Base-by-base conservation (phyloP, 2,888 invertebrate genomes). In the Venusia cambrica region DNA sequence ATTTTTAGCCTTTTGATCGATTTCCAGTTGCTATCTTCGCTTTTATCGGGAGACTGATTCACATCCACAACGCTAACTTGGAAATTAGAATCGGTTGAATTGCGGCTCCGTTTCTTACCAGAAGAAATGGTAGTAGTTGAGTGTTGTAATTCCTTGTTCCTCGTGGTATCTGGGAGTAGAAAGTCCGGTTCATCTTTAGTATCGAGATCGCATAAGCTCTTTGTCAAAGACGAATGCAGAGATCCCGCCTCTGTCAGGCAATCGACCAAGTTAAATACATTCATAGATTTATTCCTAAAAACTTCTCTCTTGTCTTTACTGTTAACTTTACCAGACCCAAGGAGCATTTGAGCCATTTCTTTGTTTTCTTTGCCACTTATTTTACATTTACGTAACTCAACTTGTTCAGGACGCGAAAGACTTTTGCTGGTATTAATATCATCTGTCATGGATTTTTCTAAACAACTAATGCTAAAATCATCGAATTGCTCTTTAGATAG, bases 1-100 rank as follows among this genome's bases (percentile, higher is more conserved):
- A 88, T 87, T 63, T 88, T 88, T 24, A 88, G 57, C 45, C 85
- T 71, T 59, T 88, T 88, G 11, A 88, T 87, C 1, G 88, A 85
- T 53, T 87, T 88, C 87, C 87, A 87, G 49, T 84, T 72, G 31
- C 79, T 81, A 13, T 87, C 87, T 52, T 87, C 87, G 15, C 76
- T 69, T 60, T 87, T 87, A 39, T 85, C 85, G 1, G 81, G 80
- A 3, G 81, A 84, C 15, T 70, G 54, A 51, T 78, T 76, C 4
- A 71, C 70, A 45, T 81, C 79, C 11, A 79, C 57, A n/a, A 64
- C 51, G 48, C 77, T 81, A 5, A 85, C 73, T 63, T 78, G 77
- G 54, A 87, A 83, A 58, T 72, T 85, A 0, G 87, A 84, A 39
- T 88, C 88, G 1, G 85, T 87, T 1, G 88, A 87, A 52, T 85